Conservation (phyloP, 2,113 vertebrate species). For the Epinephelus fuscoguttatus region DNA sequence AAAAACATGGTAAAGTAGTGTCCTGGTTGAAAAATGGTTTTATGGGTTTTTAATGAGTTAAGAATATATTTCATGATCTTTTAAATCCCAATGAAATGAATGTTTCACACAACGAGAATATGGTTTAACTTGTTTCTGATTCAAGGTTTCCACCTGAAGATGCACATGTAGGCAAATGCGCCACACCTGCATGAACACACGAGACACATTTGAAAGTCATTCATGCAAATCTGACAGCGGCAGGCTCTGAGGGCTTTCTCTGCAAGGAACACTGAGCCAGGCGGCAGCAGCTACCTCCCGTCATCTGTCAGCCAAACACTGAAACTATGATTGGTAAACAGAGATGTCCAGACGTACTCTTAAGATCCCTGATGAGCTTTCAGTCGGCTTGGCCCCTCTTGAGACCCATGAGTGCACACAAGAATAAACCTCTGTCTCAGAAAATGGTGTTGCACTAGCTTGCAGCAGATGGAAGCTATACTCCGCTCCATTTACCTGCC, state of each 20-base stretch:
- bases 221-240: constrained; percentile 74
- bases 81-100: not conserved
- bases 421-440: constrained; percentile 57
- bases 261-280: constrained; percentile 58
- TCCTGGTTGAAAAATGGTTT: no score
- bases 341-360: constrained; percentile 62
- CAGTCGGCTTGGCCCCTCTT: constrained; percentile 30
- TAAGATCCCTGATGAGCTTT: constrained; percentile 61
- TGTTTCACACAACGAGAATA: not conserved
- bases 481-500: constrained; percentile 75
- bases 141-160: constrained; percentile 24
- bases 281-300: constrained; percentile 25
- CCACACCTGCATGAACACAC: constrained; percentile 23
- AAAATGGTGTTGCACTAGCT: constrained; percentile 46
- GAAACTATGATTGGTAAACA: constrained; percentile 69
- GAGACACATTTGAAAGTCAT: constrained; percentile 55
- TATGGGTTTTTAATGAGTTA: not conserved
- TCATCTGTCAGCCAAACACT: constrained; percentile 71
- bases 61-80: not conserved
- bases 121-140: not conserved
- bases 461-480: constrained; percentile 76
- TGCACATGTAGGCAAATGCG: constrained; percentile 14
- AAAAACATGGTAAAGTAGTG: no score
- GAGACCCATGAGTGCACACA: constrained; percentile 61
- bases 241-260: constrained; percentile 61